These are phyloP conservation scores for Neoascia interrupta DNA, from an alignment of 2,888 invertebrate genomes.

Conservation along the genomic window DNA sequence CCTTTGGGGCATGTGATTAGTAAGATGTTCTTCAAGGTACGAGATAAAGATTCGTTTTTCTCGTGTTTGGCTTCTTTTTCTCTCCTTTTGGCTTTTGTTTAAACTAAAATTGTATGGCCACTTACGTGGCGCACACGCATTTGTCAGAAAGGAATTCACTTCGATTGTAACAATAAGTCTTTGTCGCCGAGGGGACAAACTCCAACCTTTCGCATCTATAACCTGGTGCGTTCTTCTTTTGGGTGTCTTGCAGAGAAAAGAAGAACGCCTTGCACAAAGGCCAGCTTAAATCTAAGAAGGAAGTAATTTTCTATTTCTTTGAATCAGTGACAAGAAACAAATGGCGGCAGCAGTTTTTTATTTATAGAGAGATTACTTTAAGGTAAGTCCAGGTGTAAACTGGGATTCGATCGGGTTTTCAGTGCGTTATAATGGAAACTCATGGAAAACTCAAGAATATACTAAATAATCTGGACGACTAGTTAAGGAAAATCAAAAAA, in stretches of 20 bases:
- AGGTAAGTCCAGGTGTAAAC: slow-evolving; percentile 17
- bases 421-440: too few relatives aligned
- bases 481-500: too few relatives aligned
- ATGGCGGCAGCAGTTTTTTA: slow-evolving; percentile 4
- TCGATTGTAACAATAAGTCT: slow-evolving; percentile 68
- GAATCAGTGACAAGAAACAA: slow-evolving; percentile 54
- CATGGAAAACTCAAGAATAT: too few relatives aligned
- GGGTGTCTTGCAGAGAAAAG: too few relatives aligned
- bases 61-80: background rate
- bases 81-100: slow-evolving; percentile 31
- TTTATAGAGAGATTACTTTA: slow-evolving; percentile 10
- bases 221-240: background rate
- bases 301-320: slow-evolving; percentile 55
- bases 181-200: slow-evolving; percentile 65
- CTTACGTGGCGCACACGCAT: slow-evolving; percentile 1
- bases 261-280: slow-evolving; percentile 3
- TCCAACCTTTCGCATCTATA: slow-evolving; percentile 48
- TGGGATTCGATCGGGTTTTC: too few relatives aligned
- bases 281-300: slow-evolving; percentile 32
- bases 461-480: too few relatives aligned
- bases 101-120: too few relatives aligned
- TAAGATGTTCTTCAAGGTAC: slow-evolving; percentile 52
- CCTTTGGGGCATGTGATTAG: slow-evolving; percentile 66
- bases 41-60: too few relatives aligned
- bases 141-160: slow-evolving; percentile 27